These are phyloP conservation scores for Lacerta agilis DNA, from an alignment of 2,797 vertebrate genomes.

Conservation along the genomic window DNA sequence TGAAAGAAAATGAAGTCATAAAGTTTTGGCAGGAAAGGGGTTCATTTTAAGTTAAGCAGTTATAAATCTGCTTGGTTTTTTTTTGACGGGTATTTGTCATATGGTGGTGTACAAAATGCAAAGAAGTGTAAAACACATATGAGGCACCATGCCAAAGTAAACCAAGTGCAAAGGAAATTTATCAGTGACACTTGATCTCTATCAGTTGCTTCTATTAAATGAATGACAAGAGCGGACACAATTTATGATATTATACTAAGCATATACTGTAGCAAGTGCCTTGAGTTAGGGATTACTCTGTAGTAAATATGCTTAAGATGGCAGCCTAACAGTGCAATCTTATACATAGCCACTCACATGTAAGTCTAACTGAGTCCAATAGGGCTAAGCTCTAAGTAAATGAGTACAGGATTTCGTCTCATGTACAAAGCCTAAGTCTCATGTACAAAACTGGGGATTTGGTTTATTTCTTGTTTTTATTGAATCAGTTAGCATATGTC, in stretches of 20 bases:
- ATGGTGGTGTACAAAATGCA: conserved; percentile 74
- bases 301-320: background rate
- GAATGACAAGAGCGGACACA: conserved; percentile 55
- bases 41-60: conserved; percentile 76
- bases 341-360: too few species aligned
- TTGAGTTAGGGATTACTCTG: background rate
- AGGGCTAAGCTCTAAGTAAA: background rate
- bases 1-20: conserved; percentile 83
- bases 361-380: background rate
- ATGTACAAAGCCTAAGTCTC: conserved; percentile 40
- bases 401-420: background rate
- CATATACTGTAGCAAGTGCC: background rate
- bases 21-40: conserved; percentile 79
- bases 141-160: conserved; percentile 76
- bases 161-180: conserved; percentile 69
- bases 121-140: conserved; percentile 80
- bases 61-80: conserved; percentile 80
- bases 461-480: conserved; percentile 67
- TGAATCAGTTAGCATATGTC: conserved; percentile 62
- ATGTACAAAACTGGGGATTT: conserved; percentile 64
- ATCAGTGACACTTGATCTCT: conserved; percentile 62
- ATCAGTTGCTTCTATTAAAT: conserved; percentile 72
- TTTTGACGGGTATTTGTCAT: conserved; percentile 84
- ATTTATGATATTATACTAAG: conserved; percentile 57
- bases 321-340: background rate